A percentile compares a stretch with the other conserved stretches of the same genome.
Evolutionary conservation across 2,797 vertebrate species (phyloP).

Genomic region (Distichodus sexfasciatus): DNA sequence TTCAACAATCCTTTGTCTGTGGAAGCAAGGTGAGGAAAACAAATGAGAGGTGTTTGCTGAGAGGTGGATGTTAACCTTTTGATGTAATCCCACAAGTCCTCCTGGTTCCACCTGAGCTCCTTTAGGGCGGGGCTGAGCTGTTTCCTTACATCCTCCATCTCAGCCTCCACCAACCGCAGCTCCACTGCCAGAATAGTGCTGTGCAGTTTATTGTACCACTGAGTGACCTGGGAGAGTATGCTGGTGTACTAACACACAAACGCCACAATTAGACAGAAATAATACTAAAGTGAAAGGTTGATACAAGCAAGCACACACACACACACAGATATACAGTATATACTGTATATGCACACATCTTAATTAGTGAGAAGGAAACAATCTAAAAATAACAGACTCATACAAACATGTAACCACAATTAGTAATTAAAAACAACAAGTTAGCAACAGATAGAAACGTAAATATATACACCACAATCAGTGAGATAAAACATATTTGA

Average conservation of each 20-base stretch:
- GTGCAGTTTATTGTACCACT: constrained; percentile 73
- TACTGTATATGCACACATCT: not conserved
- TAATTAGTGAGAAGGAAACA: no score
- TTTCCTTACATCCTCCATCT: constrained; percentile 62
- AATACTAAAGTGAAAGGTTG: not conserved
- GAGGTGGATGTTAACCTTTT: constrained; percentile 41
- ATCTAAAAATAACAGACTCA: not conserved
- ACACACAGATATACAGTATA: not conserved
- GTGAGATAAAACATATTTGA: no score
- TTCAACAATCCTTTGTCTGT: no score
- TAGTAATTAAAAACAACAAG: no score
- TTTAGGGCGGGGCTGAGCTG: constrained; percentile 65
- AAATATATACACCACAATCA: no score
- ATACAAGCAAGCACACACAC: not conserved
- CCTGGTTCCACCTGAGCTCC: constrained; percentile 70
- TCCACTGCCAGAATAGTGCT: constrained; percentile 73
- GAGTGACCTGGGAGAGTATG: constrained; percentile 69
- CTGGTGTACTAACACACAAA: constrained; percentile 59
- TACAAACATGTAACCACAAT: not conserved
- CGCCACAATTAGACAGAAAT: constrained; percentile 7
- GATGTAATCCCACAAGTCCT: constrained; percentile 72
- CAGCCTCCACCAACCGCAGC: constrained; percentile 59
- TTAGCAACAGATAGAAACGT: no score
- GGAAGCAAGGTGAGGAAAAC: no score
- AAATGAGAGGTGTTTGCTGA: not conserved